Evolutionary conservation across 1,140 invertebrate species (phyloP).

Genomic region (Macrosteles quadrilineatus): DNA sequence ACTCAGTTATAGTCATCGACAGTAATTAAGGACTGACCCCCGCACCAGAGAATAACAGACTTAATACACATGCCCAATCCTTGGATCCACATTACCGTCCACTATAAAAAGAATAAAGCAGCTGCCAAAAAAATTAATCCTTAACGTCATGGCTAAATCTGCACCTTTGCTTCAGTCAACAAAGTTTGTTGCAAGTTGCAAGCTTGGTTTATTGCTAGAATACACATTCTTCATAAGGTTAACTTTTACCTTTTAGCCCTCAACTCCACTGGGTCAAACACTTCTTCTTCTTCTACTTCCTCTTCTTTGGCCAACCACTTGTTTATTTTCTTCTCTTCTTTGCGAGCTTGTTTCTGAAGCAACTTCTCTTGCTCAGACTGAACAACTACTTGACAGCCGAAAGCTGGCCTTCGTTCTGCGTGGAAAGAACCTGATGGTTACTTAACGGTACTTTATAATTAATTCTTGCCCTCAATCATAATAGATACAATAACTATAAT

Average conservation of each 20-base stretch:
- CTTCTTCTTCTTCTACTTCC: conserved; percentile 56
- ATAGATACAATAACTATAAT: neutral
- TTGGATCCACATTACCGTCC: too few species aligned
- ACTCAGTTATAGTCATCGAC: too few species aligned
- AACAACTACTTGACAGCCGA: conserved; percentile 74
- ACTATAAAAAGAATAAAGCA: too few species aligned
- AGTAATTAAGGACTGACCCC: too few species aligned
- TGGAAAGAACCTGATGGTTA: neutral
- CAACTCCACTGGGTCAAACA: conserved; percentile 51
- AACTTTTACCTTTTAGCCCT: conserved; percentile 53
- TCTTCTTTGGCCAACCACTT: conserved; percentile 61
- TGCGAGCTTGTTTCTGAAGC: conserved; percentile 77
- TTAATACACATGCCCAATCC: too few species aligned
- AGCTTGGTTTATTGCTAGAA: too few species aligned
- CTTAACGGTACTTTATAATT: neutral
- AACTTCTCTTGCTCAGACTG: conserved; percentile 83
- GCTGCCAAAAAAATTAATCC: too few species aligned
- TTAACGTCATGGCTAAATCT: too few species aligned
- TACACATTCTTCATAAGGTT: too few species aligned
- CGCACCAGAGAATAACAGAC: too few species aligned
- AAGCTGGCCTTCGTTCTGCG: conserved; percentile 53
- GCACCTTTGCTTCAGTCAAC: too few species aligned
- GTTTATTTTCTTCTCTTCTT: conserved; percentile 83
- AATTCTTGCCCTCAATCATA: neutral
- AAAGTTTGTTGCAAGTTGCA: too few species aligned